Base-by-base conservation (phyloP, 2,113 vertebrate genomes). In the Apus apus region DNA sequence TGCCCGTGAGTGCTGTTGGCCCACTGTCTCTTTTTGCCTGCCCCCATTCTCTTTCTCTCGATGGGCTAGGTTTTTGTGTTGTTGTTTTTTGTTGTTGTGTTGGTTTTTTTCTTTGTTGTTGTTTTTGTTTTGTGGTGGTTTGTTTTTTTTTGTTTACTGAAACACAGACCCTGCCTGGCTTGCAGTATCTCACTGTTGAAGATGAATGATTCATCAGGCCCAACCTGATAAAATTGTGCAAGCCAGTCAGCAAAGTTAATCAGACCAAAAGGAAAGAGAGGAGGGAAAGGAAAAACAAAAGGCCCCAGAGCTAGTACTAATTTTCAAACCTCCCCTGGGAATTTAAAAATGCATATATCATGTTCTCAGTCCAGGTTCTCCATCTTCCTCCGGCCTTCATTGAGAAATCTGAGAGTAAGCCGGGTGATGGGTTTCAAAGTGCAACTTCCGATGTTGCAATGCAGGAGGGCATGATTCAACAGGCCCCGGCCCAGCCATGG, bases 181-280 rank as follows among this genome's bases (percentile, higher is more conserved):
- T 94, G 78, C 57, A 77, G 6, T 94, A 70, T 92, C 61, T 92
- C 29, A 6, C 26, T 67, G 51, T 75, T 95, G 64, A 87, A 96
- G 92, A 87, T 36, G 80, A 96, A 64, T 96, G 91, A 93, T 91
- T 97, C 95, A 96, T 92, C 57, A 57, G 73, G 45, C 53, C 48
- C 80, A 81, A 89, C 76, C 89, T 97, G 96, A 92, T 96, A 87
- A 85, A 94, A 89, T 91, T 94, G 86, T 92, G 95, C 86, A 95
- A 97, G 68, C 40, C 40, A 46, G 72, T 71, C 91, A 71, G 89
- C 70, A n/a, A 65, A 91, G 53, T 78, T 95, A 94, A 91, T 90
- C 83, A 86, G 89, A 81, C 83, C 73, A 84, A 92, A 86, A 88
- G 34, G 61, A 66, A 88, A 88, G 75, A 85, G 57, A 61, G 11